phyloP scores from a whole-genome alignment of 1,140 invertebrate genomes.

The Cydia pomonella region DNA sequence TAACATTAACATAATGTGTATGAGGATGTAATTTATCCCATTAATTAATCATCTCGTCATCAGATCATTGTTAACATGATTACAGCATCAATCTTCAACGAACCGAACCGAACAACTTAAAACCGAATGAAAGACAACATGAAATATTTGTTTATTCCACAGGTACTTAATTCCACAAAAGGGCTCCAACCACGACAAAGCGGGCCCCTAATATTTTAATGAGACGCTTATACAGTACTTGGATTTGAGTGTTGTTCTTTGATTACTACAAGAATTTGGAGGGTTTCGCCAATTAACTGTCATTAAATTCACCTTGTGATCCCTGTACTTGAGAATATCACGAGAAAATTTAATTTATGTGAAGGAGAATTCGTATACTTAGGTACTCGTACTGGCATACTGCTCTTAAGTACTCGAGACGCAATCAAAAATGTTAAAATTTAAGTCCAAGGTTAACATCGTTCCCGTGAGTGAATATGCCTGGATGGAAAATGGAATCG shows the following conservation, averaged over 20 bases:
- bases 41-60: too few relatives aligned
- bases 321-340: neutral
- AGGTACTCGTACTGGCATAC: neutral
- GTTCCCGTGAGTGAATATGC: too few relatives aligned
- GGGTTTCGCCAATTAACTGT: conserved; percentile 7
- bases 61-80: too few relatives aligned
- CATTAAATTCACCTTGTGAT: neutral
- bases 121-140: too few relatives aligned
- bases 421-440: neutral
- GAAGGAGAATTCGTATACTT: neutral
- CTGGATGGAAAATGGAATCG: too few relatives aligned
- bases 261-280: neutral
- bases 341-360: neutral
- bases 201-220: conserved; percentile 10
- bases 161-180: neutral
- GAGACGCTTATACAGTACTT: conserved; percentile 6
- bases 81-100: too few relatives aligned
- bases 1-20: too few relatives aligned
- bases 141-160: neutral
- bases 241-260: conserved; percentile 14
- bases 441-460: too few relatives aligned
- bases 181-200: neutral
- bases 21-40: too few relatives aligned
- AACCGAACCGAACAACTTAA: too few relatives aligned
- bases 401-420: neutral